phyloP scores from a whole-genome alignment of 2,797 vertebrate species.

The Scolopax rusticola region DNA sequence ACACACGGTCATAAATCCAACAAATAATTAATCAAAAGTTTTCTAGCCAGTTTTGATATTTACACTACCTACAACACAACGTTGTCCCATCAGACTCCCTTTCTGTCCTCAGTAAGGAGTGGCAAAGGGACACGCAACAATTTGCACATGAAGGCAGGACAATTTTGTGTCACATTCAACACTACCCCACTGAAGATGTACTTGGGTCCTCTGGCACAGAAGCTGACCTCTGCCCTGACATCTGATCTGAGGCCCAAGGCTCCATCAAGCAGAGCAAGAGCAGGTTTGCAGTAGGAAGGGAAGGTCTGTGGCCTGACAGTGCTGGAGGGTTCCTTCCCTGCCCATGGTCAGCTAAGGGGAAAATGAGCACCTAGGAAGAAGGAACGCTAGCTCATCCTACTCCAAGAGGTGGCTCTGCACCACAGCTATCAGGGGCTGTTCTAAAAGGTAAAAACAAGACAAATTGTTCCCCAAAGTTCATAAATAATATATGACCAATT shows the following conservation, averaged over 20 bases:
- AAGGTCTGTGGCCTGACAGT: neutral
- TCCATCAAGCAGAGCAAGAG: neutral
- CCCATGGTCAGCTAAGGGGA: rapidly evolving
- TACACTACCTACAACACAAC: neutral
- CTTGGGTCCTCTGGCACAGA: neutral
- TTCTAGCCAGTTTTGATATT: neutral
- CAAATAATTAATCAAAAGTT: neutral
- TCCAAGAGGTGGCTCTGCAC: neutral
- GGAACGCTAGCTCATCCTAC: rapidly evolving
- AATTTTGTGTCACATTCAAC: no score
- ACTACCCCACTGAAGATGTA: neutral
- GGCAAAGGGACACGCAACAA: neutral
- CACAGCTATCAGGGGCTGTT: neutral
- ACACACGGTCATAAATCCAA: neutral
- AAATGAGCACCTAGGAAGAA: neutral
- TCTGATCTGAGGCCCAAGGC: neutral
- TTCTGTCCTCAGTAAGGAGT: neutral
- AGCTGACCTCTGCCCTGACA: neutral
- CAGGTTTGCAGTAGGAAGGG: neutral
- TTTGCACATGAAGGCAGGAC: neutral
- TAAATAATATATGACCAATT: constrained; percentile 71
- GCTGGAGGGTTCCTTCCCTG: rapidly evolving
- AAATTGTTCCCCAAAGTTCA: constrained; percentile 49
- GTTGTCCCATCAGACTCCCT: neutral
- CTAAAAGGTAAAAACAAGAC: constrained; percentile 55